Evolutionary conservation across 2,797 vertebrate genomes (phyloP), one percentile per base, ranked within the genome.

Genomic region (Gorsachius magnificus): DNA sequence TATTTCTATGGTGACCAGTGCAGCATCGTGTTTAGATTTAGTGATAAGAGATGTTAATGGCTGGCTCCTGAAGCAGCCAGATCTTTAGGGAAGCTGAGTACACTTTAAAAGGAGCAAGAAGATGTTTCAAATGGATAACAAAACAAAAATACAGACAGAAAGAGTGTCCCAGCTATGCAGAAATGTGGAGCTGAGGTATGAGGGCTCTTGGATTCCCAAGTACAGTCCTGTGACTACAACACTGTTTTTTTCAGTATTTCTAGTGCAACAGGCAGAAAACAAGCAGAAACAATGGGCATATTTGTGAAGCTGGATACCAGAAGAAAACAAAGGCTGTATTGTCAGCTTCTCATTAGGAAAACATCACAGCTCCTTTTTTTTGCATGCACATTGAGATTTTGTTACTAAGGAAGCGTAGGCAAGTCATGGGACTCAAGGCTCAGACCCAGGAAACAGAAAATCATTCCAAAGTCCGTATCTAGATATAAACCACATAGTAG

Each of bases 1-100:
- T 93, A 96, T 90, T 90, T 90, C 86, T 93, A 29, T 84, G 86
- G 88, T 94, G 86, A 94, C 56, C 78, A 64, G 29, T 60, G 60
- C 63, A 88, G 54, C 43, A 29, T 46, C 35, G 13, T 48, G 80
- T 82, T 92, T 79, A 77, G 58, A 51, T 16, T 87, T 5, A 72
- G 15, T 4, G 9, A 20, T 72, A 82, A 76, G n/a, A 70, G n/a
- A 46, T 29, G 14, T 35, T n/a, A 50, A 48, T 29, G 31, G 16
- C 0, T 36, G 57, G 43, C 17, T 88, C 10, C 74, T 77, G 54
- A 69, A 75, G 43, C 41, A 90, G 50, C 3, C 43, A 58, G n/a
- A 50, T n/a, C 35, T 87, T 87, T 51, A 79, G 4, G 31, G 38
- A 25, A 79, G 20, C 54, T 21, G 8, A 66, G n/a, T 33, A 31